Percentiles rank a stretch among this genome's conserved stretches.
Evolutionary conservation across 2,797 vertebrate species (phyloP).

Genomic region (Anguilla pacifica): DNA sequence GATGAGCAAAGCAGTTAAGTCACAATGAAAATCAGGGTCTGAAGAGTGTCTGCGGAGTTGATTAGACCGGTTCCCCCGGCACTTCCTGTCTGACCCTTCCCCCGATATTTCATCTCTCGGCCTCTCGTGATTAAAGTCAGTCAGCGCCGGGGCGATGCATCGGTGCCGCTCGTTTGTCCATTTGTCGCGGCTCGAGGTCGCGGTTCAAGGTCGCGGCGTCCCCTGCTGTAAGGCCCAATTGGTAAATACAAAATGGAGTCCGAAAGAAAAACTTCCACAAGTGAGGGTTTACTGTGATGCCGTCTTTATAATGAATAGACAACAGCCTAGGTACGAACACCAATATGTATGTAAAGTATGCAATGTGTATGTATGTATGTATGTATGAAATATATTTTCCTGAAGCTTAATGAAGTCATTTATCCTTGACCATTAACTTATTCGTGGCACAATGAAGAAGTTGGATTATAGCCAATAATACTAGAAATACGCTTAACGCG

Average conservation of each 20-base stretch:
- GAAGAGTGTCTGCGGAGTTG: background rate
- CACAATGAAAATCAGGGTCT: background rate
- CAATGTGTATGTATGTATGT: background rate
- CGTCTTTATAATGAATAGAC: no score
- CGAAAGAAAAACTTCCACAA: background rate
- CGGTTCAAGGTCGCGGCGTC: background rate
- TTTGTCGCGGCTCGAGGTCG: background rate
- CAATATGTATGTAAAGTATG: background rate
- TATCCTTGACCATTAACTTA: slow-evolving; percentile 42
- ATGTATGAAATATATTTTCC: background rate
- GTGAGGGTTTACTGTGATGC: background rate
- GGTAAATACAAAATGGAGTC: background rate
- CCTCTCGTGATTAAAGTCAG: background rate
- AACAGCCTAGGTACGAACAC: background rate
- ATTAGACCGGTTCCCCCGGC: background rate
- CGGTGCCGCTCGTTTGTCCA: background rate
- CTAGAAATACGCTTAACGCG: background rate
- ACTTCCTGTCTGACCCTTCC: background rate
- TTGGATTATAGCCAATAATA: slow-evolving; percentile 17
- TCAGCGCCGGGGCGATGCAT: background rate
- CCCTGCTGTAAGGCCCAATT: background rate
- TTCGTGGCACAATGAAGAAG: slow-evolving; percentile 51
- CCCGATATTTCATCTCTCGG: background rate
- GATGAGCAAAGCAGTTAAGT: background rate
- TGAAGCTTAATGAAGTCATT: slow-evolving; percentile 43